Conservation (phyloP, 1,140 invertebrate genomes). For the Drosophila kikkawai region DNA sequence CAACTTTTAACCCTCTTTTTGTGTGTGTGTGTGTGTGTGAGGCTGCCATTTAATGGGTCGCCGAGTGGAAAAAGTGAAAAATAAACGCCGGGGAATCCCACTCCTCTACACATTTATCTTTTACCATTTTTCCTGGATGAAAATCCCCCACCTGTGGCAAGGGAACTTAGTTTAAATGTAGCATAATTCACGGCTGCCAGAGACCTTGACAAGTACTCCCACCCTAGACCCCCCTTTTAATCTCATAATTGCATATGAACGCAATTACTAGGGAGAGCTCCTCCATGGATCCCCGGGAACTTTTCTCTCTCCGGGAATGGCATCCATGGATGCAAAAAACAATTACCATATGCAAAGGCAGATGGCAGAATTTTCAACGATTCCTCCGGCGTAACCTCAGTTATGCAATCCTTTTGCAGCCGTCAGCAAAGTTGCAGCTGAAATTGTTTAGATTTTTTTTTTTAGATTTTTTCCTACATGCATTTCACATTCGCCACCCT, state of each 20-base stretch:
- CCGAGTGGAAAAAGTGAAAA: constrained; percentile 75
- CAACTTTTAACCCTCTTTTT: constrained; percentile 41
- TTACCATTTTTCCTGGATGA: neutral
- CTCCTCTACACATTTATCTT: constrained; percentile 1
- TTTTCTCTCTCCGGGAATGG: neutral
- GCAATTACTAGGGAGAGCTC: constrained; percentile 41
- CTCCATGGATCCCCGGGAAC: neutral
- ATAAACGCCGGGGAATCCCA: constrained; percentile 37
- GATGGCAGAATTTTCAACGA: constrained; percentile 2
- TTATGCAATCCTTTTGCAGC: constrained; percentile 70
- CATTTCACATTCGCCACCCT: constrained; percentile 53
- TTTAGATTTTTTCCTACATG: constrained; percentile 36
- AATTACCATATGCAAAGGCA: constrained; percentile 64
- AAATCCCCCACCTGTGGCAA: constrained; percentile 12
- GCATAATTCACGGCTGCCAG: constrained; percentile 56
- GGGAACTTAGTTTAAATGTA: constrained; percentile 62
- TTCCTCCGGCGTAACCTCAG: constrained; percentile 7
- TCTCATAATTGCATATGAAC: constrained; percentile 60
- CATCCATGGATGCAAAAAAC: constrained; percentile 52
- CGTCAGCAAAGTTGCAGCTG: constrained; percentile 57
- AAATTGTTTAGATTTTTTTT: constrained; percentile 77
- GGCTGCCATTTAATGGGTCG: constrained; percentile 66
- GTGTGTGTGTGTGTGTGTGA: neutral
- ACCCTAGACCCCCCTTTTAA: neutral
- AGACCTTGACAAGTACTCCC: constrained; percentile 37